Evolutionary conservation across 2,888 invertebrate genomes (phyloP).

Genomic region (Nemotelus pantherinus): DNA sequence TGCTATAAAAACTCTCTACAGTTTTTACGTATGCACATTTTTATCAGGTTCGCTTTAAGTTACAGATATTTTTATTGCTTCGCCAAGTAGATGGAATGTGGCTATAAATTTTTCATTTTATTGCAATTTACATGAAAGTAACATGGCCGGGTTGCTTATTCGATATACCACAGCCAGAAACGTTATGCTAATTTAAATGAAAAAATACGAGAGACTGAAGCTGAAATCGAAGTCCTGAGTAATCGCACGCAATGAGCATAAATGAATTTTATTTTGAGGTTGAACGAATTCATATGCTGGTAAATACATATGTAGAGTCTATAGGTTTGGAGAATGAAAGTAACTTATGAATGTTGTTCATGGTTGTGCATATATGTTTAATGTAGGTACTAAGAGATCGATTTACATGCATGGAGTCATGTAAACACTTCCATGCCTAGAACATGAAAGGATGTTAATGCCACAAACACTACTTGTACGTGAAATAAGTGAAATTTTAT

Average conservation of each 20-base stretch:
- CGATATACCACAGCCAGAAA: neutral
- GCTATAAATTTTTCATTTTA: conserved; percentile 19
- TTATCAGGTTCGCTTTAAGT: conserved; percentile 17
- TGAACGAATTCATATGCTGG: no score
- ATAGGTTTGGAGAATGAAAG: no score
- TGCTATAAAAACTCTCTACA: conserved; percentile 18
- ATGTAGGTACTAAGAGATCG: no score
- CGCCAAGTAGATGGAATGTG: neutral
- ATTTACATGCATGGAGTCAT: no score
- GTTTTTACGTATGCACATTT: conserved; percentile 32
- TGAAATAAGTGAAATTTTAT: no score
- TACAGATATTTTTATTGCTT: conserved; percentile 23
- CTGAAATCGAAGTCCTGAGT: neutral
- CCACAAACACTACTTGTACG: no score
- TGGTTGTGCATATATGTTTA: no score
- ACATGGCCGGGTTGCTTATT: neutral
- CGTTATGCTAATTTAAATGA: conserved; percentile 6
- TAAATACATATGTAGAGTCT: no score
- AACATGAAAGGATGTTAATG: no score
- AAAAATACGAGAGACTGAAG: neutral
- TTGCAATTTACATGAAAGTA: conserved; percentile 1
- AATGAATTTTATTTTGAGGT: no score
- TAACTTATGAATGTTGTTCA: no score
- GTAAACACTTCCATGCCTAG: no score
- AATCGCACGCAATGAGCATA: neutral